A percentile compares a stretch with the other conserved stretches of the same genome.
Conservation (phyloP, 2,113 vertebrate genomes). For the Cinclus cinclus region DNA sequence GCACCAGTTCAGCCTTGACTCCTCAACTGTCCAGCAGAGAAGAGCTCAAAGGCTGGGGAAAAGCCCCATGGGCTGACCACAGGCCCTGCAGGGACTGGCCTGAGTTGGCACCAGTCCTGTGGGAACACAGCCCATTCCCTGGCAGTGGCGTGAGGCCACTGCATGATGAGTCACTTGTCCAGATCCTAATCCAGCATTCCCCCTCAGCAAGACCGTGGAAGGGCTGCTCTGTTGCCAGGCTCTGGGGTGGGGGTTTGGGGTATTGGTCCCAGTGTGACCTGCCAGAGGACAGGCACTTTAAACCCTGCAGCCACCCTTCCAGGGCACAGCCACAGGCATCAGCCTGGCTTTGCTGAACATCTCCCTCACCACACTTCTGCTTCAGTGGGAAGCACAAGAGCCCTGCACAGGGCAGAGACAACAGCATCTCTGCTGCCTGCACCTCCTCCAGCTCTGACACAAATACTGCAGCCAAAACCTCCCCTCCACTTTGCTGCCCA, state of each 20-base stretch:
- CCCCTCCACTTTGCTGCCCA: background rate
- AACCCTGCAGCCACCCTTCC: background rate
- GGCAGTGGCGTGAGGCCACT: background rate
- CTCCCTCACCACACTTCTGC: background rate
- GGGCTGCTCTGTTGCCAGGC: background rate
- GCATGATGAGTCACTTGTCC: background rate
- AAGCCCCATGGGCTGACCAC: background rate
- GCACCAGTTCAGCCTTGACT: background rate
- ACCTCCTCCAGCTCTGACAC: background rate
- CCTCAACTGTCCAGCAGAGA: background rate
- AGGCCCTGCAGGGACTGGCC: background rate
- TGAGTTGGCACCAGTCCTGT: background rate
- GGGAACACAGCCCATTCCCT: background rate
- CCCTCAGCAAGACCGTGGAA: rapidly evolving
- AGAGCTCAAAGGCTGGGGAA: background rate
- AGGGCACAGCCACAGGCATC: background rate
- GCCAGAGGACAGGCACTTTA: background rate
- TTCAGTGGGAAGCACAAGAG: background rate
- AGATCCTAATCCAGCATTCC: background rate
- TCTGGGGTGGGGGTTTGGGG: background rate
- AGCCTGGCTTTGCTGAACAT: background rate
- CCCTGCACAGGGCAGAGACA: background rate
- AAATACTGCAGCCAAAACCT: background rate
- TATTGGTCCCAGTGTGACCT: rapidly evolving
- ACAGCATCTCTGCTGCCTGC: background rate